Evolutionary conservation across 2,888 invertebrate species (phyloP).

Genomic region (Anoplius nigerrimus): DNA sequence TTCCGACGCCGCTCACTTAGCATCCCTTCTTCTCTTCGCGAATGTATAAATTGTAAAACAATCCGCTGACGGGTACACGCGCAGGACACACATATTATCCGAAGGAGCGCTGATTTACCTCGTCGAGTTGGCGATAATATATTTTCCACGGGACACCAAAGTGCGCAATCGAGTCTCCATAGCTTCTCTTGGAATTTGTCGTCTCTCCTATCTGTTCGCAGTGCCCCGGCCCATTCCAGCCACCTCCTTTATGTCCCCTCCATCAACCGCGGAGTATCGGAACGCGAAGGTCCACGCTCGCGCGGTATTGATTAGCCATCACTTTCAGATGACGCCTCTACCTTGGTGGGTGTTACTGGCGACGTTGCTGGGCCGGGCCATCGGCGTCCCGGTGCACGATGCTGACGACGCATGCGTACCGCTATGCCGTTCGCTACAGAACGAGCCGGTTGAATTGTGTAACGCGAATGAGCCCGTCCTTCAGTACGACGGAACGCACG

Average conservation of each 20-base stretch:
- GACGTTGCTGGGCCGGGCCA: constrained; percentile 53
- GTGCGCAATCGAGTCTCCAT: too few species aligned
- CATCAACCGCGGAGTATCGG: constrained; percentile 31
- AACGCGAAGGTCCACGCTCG: constrained; percentile 32
- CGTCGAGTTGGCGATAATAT: too few species aligned
- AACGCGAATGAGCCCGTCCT: constrained; percentile 29
- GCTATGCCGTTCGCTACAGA: constrained; percentile 36
- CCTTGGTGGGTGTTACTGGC: constrained; percentile 60
- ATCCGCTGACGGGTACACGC: too few species aligned
- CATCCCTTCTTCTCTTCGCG: too few species aligned
- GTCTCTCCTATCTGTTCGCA: too few species aligned
- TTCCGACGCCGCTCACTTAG: too few species aligned
- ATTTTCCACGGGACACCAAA: too few species aligned
- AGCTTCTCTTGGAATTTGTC: too few species aligned
- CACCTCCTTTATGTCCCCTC: constrained; percentile 26
- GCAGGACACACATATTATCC: too few species aligned
- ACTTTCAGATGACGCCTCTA: constrained; percentile 69
- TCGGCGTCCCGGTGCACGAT: constrained; percentile 36
- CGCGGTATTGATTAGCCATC: constrained; percentile 73
- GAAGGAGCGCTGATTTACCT: too few species aligned
- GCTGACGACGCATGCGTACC: constrained; percentile 47
- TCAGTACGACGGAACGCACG: constrained; percentile 52
- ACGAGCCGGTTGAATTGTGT: constrained; percentile 13
- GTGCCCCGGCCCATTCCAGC: too few species aligned
- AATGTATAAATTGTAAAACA: too few species aligned